Conservation (phyloP, 2,113 vertebrate genomes). For the Blennius ocellaris region DNA sequence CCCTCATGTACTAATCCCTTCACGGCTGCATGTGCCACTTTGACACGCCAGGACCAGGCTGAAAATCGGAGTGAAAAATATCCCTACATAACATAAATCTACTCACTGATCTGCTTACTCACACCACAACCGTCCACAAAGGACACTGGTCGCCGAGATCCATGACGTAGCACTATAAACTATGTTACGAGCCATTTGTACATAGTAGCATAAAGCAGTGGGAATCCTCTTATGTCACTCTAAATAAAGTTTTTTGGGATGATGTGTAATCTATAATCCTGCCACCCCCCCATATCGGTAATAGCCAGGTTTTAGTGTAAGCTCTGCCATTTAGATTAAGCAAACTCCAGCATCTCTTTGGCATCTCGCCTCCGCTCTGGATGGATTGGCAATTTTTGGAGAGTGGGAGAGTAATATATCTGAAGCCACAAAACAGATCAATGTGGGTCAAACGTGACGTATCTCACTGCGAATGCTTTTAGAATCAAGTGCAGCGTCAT, state of each 20-base stretch:
- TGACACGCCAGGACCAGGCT: slow-evolving; percentile 30
- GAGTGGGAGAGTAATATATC: slow-evolving; percentile 33
- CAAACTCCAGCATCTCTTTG: slow-evolving; percentile 67
- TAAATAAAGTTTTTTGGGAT: slow-evolving; percentile 83
- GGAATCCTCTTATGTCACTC: slow-evolving; percentile 78
- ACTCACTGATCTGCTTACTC: slow-evolving; percentile 64
- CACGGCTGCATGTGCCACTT: slow-evolving; percentile 18
- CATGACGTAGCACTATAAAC: slow-evolving; percentile 45
- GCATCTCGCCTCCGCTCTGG: slow-evolving; percentile 32
- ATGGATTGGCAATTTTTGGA: slow-evolving; percentile 57
- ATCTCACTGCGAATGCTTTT: slow-evolving; percentile 45
- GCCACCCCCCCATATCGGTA: slow-evolving; percentile 68
- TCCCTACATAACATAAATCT: slow-evolving; percentile 51
- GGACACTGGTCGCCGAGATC: neutral
- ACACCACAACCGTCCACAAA: slow-evolving; percentile 22
- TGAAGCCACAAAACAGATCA: slow-evolving; percentile 56
- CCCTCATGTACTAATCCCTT: slow-evolving; percentile 26
- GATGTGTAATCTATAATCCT: slow-evolving; percentile 80
- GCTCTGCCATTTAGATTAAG: slow-evolving; percentile 79
- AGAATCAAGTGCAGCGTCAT: slow-evolving; percentile 40
- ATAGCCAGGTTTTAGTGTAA: slow-evolving; percentile 78
- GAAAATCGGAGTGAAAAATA: slow-evolving; percentile 43
- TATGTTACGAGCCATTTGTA: slow-evolving; percentile 56
- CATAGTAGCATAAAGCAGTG: slow-evolving; percentile 47
- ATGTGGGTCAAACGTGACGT: slow-evolving; percentile 60